A percentile compares a stretch with the other conserved stretches of the same genome.
These are phyloP conservation scores for Aplidium turbinatum DNA, from an alignment of 23 tunicate genomes.

Conservation along the genomic window DNA sequence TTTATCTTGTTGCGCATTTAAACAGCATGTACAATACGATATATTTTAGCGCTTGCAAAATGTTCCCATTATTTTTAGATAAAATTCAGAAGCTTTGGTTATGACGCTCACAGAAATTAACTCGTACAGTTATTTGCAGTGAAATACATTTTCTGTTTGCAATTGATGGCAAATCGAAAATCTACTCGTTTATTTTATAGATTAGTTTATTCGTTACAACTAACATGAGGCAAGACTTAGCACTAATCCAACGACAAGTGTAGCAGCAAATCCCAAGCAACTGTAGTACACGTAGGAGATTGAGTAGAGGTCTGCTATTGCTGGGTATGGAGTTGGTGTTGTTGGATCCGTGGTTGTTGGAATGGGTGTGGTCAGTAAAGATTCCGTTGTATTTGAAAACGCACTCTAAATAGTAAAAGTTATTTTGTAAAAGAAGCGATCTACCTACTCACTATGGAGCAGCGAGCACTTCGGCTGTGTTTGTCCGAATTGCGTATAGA, in stretches of 20 bases:
- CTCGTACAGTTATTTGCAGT: not conserved
- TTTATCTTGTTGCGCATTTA: no score
- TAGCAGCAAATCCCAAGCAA: slow-evolving; percentile 41
- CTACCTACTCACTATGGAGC: no score
- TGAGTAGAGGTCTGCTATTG: slow-evolving; percentile 48
- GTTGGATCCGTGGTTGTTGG: not conserved
- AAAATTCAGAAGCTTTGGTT: not conserved
- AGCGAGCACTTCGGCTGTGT: not conserved
- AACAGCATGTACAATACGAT: slow-evolving; percentile 4
- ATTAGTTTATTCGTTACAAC: no score
- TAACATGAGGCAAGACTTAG: slow-evolving; percentile 46
- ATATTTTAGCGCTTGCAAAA: slow-evolving; percentile 1
- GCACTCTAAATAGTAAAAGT: no score
- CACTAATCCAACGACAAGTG: slow-evolving; percentile 40
- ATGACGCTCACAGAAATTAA: not conserved
- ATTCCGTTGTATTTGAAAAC: not conserved
- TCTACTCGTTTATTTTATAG: no score
- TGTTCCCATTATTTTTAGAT: no score
- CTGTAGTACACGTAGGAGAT: slow-evolving; percentile 66
- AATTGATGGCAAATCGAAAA: no score
- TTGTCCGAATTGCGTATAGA: no score
- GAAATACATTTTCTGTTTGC: no score
- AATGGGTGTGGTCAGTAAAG: not conserved
- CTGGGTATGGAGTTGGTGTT: slow-evolving; percentile 22
- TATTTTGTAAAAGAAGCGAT: not conserved